These are phyloP conservation scores for Crocidura indochinensis DNA, from an alignment of 2,797 vertebrate species.

Conservation along the genomic window DNA sequence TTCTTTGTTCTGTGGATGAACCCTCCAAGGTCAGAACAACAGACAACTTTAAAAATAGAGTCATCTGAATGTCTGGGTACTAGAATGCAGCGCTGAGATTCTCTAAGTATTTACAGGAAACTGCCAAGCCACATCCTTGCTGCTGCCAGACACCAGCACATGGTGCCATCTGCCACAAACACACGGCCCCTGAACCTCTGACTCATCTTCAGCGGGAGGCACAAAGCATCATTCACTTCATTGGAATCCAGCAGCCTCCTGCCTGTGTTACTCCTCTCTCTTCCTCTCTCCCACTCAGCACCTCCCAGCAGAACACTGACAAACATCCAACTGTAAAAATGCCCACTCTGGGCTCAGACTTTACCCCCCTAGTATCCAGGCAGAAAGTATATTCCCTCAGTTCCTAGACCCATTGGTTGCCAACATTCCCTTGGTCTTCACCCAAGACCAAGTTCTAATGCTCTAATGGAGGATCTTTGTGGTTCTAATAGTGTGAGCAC, in stretches of 20 bases:
- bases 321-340: neutral
- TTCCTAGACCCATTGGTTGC: neutral
- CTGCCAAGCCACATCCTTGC: neutral
- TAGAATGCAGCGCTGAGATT: neutral
- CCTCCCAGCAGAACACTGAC: neutral
- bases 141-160: neutral
- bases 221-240: accelerated
- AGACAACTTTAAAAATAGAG: constrained; percentile 11
- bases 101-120: neutral
- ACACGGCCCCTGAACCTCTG: neutral
- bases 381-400: neutral
- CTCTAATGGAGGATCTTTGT: neutral
- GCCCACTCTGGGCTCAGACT: neutral
- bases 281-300: neutral
- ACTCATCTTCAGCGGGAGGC: neutral
- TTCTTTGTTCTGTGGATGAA: constrained; percentile 69
- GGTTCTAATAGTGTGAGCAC: neutral
- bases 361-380: neutral
- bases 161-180: neutral
- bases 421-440: neutral
- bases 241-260: neutral
- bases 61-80: neutral
- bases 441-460: neutral
- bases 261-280: neutral
- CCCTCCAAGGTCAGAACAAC: neutral